These are phyloP conservation scores for Calameuta pallipes DNA, from an alignment of 2,888 invertebrate genomes.

Conservation along the genomic window DNA sequence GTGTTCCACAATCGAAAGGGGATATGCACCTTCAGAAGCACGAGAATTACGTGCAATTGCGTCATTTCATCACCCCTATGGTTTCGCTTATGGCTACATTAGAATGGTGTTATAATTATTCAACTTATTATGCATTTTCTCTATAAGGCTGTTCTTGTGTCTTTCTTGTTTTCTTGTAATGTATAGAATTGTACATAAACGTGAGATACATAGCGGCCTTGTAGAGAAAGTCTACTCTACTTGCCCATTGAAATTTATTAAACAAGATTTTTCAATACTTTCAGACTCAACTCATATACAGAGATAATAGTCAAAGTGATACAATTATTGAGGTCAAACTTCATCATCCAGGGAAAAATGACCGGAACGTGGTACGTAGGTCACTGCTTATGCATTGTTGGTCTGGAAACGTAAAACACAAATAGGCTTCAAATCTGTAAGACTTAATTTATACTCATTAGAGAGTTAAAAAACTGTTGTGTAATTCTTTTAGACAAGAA, in stretches of 20 bases:
- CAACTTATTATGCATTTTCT: neutral
- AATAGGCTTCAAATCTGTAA: slow-evolving; percentile 2
- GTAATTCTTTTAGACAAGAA: slow-evolving; percentile 72
- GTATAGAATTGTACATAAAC: too few species aligned
- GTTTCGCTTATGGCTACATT: slow-evolving; percentile 87
- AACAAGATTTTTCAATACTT: slow-evolving; percentile 26
- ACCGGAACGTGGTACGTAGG: slow-evolving; percentile 79
- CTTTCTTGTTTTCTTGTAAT: too few species aligned
- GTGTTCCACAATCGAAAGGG: slow-evolving; percentile 86
- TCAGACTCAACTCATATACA: slow-evolving; percentile 87
- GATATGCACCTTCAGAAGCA: slow-evolving; percentile 89
- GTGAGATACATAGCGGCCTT: too few species aligned
- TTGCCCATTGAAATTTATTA: neutral
- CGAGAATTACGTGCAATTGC: slow-evolving; percentile 88
- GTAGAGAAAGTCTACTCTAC: too few species aligned
- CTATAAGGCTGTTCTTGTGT: too few species aligned
- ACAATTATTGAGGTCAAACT: slow-evolving; percentile 91
- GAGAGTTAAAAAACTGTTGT: neutral
- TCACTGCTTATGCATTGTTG: slow-evolving; percentile 12
- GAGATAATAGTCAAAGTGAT: slow-evolving; percentile 87
- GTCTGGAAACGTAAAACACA: neutral
- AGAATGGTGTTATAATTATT: slow-evolving; percentile 72
- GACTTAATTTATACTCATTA: slow-evolving; percentile 9
- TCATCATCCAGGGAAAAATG: slow-evolving; percentile 86
- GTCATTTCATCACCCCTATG: slow-evolving; percentile 90